These are phyloP conservation scores for Hemicentrotus pulcherrimus DNA, from an alignment of 35 echinoderm and acorn worm genomes.

Conservation along the genomic window DNA sequence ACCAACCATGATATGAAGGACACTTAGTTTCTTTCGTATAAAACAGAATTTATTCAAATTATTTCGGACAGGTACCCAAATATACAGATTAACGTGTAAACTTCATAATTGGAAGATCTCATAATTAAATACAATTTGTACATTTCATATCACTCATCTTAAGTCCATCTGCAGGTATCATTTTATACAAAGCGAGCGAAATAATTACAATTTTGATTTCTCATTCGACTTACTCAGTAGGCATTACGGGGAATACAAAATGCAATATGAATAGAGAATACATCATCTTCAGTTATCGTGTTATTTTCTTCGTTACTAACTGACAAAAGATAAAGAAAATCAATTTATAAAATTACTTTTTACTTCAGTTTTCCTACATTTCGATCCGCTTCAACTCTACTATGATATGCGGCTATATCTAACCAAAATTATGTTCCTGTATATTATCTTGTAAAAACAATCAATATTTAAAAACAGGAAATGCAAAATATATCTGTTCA, in stretches of 20 bases:
- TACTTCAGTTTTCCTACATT: background rate
- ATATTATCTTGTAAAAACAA: background rate
- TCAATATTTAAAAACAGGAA: background rate
- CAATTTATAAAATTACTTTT: background rate
- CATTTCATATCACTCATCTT: constrained; percentile 4
- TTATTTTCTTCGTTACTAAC: background rate
- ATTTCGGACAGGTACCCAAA: constrained; percentile 38
- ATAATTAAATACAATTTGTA: constrained; percentile 45
- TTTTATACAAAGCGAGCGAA: background rate
- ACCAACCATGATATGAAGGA: background rate
- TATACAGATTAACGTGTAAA: constrained; percentile 45
- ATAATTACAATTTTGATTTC: background rate
- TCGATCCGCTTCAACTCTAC: background rate
- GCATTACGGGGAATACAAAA: constrained; percentile 34
- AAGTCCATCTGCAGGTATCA: background rate
- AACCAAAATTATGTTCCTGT: background rate
- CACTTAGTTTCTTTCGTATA: background rate
- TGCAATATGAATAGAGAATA: constrained; percentile 42
- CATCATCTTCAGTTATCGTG: background rate
- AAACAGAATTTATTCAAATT: constrained; percentile 35
- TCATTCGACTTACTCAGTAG: background rate
- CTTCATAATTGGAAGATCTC: constrained; percentile 43
- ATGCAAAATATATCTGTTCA: background rate
- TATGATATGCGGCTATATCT: background rate
- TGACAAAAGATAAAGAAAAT: background rate